Evolutionary conservation across 2,113 vertebrate species (phyloP).

Genomic region (Indicator maculatus): DNA sequence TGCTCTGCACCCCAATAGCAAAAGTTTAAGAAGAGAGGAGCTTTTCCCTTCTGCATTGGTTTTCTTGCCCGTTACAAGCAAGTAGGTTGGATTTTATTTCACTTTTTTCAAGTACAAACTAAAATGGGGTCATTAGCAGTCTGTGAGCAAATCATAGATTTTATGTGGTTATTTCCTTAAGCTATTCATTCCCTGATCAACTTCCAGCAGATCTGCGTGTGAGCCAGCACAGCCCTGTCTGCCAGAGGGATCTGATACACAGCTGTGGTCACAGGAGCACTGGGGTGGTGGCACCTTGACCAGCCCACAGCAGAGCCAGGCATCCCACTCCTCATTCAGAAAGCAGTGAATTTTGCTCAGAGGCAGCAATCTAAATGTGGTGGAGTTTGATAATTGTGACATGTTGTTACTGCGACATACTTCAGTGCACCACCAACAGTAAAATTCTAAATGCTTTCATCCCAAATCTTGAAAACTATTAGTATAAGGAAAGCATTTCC

Average conservation of each 20-base stretch:
- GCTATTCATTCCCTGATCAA: neutral
- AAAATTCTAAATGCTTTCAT: neutral
- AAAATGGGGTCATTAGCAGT: neutral
- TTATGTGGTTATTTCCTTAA: neutral
- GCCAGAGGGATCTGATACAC: neutral
- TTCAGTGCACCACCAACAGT: neutral
- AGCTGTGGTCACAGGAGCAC: rapidly evolving
- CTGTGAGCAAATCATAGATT: neutral
- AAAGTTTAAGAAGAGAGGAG: neutral
- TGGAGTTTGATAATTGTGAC: neutral
- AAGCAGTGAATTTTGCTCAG: neutral
- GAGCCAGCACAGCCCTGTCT: neutral
- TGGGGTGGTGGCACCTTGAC: neutral
- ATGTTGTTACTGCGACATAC: neutral
- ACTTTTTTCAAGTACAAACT: neutral
- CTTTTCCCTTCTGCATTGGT: neutral
- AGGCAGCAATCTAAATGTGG: neutral
- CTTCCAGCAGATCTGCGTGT: neutral
- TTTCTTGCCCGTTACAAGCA: neutral
- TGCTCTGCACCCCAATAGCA: neutral
- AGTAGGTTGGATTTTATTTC: neutral
- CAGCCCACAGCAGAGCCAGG: neutral
- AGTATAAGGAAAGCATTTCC: neutral
- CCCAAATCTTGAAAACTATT: neutral
- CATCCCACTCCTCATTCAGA: rapidly evolving